Evolutionary conservation across 2,888 invertebrate species (phyloP).

Genomic region (Helicoverpa assulta): DNA sequence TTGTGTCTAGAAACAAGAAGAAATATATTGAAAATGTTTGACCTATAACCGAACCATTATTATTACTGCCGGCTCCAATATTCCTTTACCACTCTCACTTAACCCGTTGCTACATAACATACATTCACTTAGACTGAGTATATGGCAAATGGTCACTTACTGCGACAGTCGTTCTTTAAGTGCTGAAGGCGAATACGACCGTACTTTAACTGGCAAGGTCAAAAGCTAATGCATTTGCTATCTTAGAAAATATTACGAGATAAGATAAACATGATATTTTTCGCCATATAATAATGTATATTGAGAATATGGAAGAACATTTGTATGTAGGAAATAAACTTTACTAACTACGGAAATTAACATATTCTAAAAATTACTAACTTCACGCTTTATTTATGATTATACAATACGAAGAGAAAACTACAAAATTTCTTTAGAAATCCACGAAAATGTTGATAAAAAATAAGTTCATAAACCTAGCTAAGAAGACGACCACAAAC

Average conservation of each 20-base stretch:
- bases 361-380: too few relatives aligned
- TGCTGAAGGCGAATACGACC: neutral
- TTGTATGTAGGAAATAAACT: neutral
- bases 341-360: too few relatives aligned
- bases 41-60: too few relatives aligned
- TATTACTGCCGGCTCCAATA: neutral
- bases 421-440: too few relatives aligned
- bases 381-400: too few relatives aligned
- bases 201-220: neutral
- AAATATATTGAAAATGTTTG: too few relatives aligned
- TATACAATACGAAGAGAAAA: too few relatives aligned
- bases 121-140: neutral
- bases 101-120: neutral
- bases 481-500: conserved; percentile 7
- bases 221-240: neutral
- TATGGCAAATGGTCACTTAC: neutral
- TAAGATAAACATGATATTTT: neutral
- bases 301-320: too few relatives aligned
- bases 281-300: neutral
- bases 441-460: too few relatives aligned
- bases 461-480: neutral
- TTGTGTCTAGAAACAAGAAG: too few relatives aligned
- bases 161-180: neutral
- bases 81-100: neutral
- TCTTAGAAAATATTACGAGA: neutral